phyloP scores from a whole-genome alignment of 2,797 vertebrate species.

The Paedocypris micromegethes region DNA sequence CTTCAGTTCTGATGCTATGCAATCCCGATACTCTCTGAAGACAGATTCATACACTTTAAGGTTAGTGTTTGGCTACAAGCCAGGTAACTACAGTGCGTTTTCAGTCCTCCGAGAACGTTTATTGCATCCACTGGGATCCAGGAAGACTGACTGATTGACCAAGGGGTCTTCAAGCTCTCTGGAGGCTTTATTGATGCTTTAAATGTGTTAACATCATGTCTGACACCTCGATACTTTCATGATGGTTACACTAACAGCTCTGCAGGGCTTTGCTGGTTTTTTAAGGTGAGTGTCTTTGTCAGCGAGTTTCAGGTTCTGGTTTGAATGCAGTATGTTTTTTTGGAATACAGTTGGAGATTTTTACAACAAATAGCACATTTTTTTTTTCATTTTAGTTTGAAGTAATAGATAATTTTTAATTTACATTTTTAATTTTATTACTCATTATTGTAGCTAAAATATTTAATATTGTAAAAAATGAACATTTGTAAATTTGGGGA shows the following conservation, averaged over 20 bases:
- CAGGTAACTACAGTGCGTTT: slow-evolving; percentile 30
- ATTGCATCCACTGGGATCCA: slow-evolving; percentile 23
- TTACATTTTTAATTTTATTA: no score
- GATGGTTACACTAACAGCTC: not conserved
- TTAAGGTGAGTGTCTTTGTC: not conserved
- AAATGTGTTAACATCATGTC: slow-evolving; percentile 10
- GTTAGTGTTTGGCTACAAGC: slow-evolving; percentile 16
- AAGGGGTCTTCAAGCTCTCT: slow-evolving; percentile 10
- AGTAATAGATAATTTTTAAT: no score
- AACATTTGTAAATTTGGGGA: no score
- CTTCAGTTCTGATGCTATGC: slow-evolving; percentile 21
- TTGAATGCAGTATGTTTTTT: no score
- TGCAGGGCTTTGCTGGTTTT: not conserved
- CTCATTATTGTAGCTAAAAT: no score
- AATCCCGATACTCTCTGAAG: slow-evolving; percentile 27
- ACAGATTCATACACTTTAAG: slow-evolving; percentile 31
- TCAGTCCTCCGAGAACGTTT: slow-evolving; percentile 8
- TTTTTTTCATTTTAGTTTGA: not conserved
- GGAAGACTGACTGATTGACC: slow-evolving; percentile 21
- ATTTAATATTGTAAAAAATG: no score
- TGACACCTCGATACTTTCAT: slow-evolving; percentile 6
- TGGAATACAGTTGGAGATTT: no score
- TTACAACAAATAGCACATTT: not conserved
- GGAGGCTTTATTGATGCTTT: slow-evolving; percentile 10
- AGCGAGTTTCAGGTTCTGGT: not conserved